phyloP scores from a whole-genome alignment of 2,888 invertebrate genomes.

The Lithophane leautieri region DNA sequence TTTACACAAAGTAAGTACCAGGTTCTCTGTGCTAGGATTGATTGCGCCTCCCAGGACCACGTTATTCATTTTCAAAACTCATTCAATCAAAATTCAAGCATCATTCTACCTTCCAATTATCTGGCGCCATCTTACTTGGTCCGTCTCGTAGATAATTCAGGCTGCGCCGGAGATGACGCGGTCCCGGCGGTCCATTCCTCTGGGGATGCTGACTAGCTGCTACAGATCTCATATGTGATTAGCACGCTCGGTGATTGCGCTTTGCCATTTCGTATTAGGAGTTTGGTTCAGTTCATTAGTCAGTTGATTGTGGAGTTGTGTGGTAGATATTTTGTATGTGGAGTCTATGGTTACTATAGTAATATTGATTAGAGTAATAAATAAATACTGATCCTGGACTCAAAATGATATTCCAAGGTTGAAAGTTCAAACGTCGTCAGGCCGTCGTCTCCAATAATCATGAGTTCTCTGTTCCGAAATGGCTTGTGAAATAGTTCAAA shows the following conservation, averaged over 20 bases:
- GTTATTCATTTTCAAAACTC: slow-evolving; percentile 16
- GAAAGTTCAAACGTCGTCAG: not conserved
- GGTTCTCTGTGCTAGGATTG: not conserved
- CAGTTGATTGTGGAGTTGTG: slow-evolving; percentile 22
- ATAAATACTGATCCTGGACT: not conserved
- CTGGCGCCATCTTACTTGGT: slow-evolving; percentile 38
- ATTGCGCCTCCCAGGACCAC: not conserved
- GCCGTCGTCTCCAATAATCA: not conserved
- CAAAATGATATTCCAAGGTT: not conserved
- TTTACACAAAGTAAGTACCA: no score
- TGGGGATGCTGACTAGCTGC: slow-evolving; percentile 24
- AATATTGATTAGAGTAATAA: not conserved
- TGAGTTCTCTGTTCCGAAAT: not conserved
- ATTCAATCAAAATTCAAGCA: slow-evolving; percentile 52
- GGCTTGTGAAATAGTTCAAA: not conserved
- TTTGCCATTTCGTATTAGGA: slow-evolving; percentile 44
- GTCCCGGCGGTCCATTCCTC: slow-evolving; percentile 33
- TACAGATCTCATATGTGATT: slow-evolving; percentile 59
- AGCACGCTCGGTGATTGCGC: slow-evolving; percentile 48
- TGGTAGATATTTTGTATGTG: not conserved
- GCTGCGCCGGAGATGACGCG: slow-evolving; percentile 52
- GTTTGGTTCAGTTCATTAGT: slow-evolving; percentile 30
- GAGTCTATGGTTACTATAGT: not conserved
- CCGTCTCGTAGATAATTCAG: slow-evolving; percentile 58
- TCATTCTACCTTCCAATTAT: slow-evolving; percentile 51